Percentiles rank a stretch among this genome's conserved stretches.
These are phyloP conservation scores for Arvicanthis niloticus DNA, from an alignment of 2,113 vertebrate species.

Conservation along the genomic window DNA sequence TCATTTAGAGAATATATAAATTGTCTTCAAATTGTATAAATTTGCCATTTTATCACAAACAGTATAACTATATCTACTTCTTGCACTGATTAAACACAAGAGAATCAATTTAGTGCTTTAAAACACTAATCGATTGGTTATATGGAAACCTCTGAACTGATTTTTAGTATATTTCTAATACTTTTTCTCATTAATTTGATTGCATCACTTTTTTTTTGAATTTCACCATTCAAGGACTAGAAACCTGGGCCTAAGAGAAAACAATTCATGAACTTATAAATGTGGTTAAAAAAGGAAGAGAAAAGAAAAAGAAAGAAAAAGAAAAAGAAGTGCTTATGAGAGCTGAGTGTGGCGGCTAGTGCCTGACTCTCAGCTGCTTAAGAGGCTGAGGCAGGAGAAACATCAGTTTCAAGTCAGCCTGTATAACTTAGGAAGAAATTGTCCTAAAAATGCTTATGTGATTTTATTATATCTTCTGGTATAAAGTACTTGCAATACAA, in stretches of 20 bases:
- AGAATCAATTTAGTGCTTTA: conserved; percentile 6
- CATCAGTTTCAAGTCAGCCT: background rate
- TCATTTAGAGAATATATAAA: background rate
- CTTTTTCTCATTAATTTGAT: conserved; percentile 16
- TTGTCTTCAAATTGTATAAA: conserved; percentile 6
- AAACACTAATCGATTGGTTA: conserved; percentile 41
- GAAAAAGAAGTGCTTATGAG: conserved; percentile 25
- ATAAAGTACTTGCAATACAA: background rate
- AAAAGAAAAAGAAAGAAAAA: background rate
- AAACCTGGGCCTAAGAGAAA: conserved; percentile 22
- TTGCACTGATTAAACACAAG: conserved; percentile 25
- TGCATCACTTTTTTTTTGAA: background rate
- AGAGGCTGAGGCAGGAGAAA: background rate
- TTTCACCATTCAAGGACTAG: conserved; percentile 37
- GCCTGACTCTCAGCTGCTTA: background rate
- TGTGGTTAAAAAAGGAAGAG: no score
- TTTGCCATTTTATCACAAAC: conserved; percentile 50
- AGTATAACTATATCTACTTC: conserved; percentile 43
- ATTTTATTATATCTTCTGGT: background rate
- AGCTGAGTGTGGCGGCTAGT: background rate
- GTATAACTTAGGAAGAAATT: background rate
- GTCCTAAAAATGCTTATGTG: background rate
- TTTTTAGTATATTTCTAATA: conserved; percentile 19
- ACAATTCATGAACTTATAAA: background rate
- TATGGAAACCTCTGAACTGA: background rate